Evolutionary conservation across 2,797 vertebrate species (phyloP), one percentile per base, ranked within the genome.

Genomic region (Phyllotis vaccarum): DNA sequence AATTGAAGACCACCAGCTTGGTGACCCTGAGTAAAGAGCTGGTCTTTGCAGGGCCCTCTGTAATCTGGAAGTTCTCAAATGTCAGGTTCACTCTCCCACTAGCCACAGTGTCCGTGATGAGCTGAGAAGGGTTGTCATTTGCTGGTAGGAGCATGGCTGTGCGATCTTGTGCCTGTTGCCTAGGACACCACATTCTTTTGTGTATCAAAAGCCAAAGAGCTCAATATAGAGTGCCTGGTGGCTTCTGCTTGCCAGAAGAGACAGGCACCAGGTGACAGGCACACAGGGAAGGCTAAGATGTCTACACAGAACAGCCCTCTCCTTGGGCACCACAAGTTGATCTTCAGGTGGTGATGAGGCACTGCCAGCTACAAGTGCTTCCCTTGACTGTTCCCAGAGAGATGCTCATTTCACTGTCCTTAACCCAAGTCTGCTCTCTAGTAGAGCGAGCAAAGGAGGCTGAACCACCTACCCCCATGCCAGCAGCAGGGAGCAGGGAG

Each of bases 21-120:
- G 34, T 31, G 0, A 27, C 37, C 37, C 31, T 0, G 0, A 1
- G 34, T 12, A n/a, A 3, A 0, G 11, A 7, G 34, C 27, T 49
- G 9, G 1, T n/a, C 7, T 34, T 83, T 0, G n/a, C 21, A 43
- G 72, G 54, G 9, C 34, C 22, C 2, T 11, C 10, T 27, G 40
- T 24, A 21, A 68, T 43, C 79, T 37, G 21, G 43, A 72, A 24
- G 3, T 46, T 72, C 43, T 29, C 40, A 0, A 27, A 40, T 5
- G 4, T 54, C 43, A 17, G 22, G 43, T 43, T 46, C 43, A n/a
- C 21, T 3, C 52, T 62, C 16, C 22, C 11, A 13, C 37, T 52
- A 43, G 37, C 68, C 68, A 6, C 14, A 22, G 17, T 62, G 29
- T 62, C 56, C 22, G 4, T 78, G 87, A n/a, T 2, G 14, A 49